Percentiles rank a stretch among this genome's conserved stretches.
Evolutionary conservation across 2,113 vertebrate genomes (phyloP).

Genomic region (Hippocampus comes): DNA sequence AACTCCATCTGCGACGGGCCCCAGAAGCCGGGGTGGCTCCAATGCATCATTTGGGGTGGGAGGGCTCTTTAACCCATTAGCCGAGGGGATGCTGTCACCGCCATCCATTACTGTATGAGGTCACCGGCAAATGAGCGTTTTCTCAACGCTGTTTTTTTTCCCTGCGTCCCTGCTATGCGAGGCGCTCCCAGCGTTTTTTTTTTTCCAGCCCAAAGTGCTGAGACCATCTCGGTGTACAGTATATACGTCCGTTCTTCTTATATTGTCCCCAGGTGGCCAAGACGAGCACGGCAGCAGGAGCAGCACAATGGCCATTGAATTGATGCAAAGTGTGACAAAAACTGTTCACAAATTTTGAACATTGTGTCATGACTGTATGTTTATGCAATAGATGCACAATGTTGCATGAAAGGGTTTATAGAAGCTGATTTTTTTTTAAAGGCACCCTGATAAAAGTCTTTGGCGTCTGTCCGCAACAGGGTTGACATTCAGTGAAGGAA

Average conservation of each 20-base stretch:
- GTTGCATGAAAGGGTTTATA: too few relatives aligned
- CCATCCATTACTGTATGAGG: slow-evolving; percentile 29
- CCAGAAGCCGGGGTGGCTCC: background rate
- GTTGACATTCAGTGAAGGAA: background rate
- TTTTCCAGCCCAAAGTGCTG: slow-evolving; percentile 27
- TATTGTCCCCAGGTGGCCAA: too few relatives aligned
- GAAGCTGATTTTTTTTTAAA: too few relatives aligned
- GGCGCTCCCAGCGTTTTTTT: slow-evolving; percentile 11
- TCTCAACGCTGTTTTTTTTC: slow-evolving; percentile 7
- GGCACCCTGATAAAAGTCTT: too few relatives aligned
- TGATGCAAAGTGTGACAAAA: too few relatives aligned
- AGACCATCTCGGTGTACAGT: too few relatives aligned
- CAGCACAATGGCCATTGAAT: too few relatives aligned
- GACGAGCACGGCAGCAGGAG: too few relatives aligned
- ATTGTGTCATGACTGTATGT: too few relatives aligned
- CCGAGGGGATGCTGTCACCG: slow-evolving; percentile 20
- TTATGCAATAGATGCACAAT: too few relatives aligned
- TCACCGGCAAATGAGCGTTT: slow-evolving; percentile 19
- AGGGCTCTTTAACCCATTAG: slow-evolving; percentile 30
- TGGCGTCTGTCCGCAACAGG: background rate
- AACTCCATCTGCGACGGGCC: slow-evolving; percentile 51
- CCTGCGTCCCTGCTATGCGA: slow-evolving; percentile 15
- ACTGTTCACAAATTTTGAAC: too few relatives aligned
- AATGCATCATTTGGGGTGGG: background rate
- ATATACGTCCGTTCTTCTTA: too few relatives aligned